Base-by-base conservation (phyloP, 1,140 invertebrate species). In the Venturia canescens region DNA sequence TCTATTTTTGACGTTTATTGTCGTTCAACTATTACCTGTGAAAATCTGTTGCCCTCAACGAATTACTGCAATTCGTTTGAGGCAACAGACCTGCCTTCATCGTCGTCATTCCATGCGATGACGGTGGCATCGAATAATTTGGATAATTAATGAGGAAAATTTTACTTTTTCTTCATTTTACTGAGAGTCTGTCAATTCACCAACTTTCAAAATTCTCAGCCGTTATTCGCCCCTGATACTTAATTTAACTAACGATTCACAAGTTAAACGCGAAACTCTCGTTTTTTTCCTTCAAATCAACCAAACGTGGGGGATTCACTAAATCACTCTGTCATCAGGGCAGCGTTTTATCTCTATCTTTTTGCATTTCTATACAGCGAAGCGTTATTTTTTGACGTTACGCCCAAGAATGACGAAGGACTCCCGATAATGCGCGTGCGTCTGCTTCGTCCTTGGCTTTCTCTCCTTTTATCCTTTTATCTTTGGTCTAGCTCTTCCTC, bases 371-470 rank as follows among this genome's bases (percentile, higher is more conserved):
- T 71, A 78, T 80, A 80, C 79, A 31, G 1, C 63, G 72, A 29
- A 75, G 69, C 50, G 13, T 3, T 69, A 77, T 80, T 82, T 75
- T 63, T 63, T 78, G 6, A 67, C 26, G 15, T 23, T 38, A n/a
- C 48, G 23, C 69, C 44, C 31, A 21, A 44, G 78, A 67, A 83
- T 83, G 82, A 83, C 82, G 82, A 80, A 83, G 82, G 79, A 80
- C 78, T 80, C 31, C 38, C 71, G 74, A 83, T 83, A 83, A 80
- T 80, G 74, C 72, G 69, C 23, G 63, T n/a, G 81, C 78, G 53
- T 34, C 50, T 76, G 27, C 53, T 3, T 76, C 50, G 18, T 60
- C 50, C 53, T 76, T 53, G 38, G 15, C 15, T 27, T 53, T 27
- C 9, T 38, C 72, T 31, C 38, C 27, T 60, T n/a, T 29, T 38